Percentiles rank a stretch among this genome's conserved stretches.
Evolutionary conservation across 92 coral and sea anemone genomes (phyloP).

Genomic region (Chrysogorgia sp.): DNA sequence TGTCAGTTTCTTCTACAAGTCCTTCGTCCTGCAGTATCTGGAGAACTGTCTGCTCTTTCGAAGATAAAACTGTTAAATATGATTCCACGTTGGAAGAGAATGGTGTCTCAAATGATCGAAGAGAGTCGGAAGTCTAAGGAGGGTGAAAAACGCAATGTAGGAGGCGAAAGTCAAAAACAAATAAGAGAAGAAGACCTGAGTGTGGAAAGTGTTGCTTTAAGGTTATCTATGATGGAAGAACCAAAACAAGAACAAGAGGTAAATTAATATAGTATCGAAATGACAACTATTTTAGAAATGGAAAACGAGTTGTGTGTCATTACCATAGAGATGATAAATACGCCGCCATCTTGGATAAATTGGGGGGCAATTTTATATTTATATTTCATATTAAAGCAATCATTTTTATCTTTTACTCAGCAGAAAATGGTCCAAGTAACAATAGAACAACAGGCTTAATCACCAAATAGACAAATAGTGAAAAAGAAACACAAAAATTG

Average conservation of each 20-base stretch:
- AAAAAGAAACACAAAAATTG: too few species aligned
- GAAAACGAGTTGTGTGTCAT: too few species aligned
- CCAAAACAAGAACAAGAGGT: constrained; percentile 44
- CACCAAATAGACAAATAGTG: too few species aligned
- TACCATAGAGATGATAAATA: too few species aligned
- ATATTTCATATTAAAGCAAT: too few species aligned
- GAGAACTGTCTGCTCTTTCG: constrained; percentile 79
- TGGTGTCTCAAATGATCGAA: constrained; percentile 76
- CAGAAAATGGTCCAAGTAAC: too few species aligned
- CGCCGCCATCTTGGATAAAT: too few species aligned
- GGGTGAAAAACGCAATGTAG: constrained; percentile 41
- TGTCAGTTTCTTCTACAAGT: constrained; percentile 84
- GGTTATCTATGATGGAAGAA: constrained; percentile 35
- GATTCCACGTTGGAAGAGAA: constrained; percentile 83
- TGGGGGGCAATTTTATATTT: too few species aligned
- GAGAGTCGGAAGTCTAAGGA: constrained; percentile 63
- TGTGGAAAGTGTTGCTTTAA: constrained; percentile 37
- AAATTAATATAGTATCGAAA: neutral
- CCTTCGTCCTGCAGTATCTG: constrained; percentile 94
- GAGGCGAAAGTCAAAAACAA: constrained; percentile 54
- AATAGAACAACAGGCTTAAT: too few species aligned
- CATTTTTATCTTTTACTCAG: too few species aligned
- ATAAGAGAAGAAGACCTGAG: constrained; percentile 64
- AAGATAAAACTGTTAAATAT: constrained; percentile 76
- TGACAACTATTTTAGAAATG: neutral